Conservation (phyloP, 1,140 invertebrate species). For the Aethina tumida region DNA sequence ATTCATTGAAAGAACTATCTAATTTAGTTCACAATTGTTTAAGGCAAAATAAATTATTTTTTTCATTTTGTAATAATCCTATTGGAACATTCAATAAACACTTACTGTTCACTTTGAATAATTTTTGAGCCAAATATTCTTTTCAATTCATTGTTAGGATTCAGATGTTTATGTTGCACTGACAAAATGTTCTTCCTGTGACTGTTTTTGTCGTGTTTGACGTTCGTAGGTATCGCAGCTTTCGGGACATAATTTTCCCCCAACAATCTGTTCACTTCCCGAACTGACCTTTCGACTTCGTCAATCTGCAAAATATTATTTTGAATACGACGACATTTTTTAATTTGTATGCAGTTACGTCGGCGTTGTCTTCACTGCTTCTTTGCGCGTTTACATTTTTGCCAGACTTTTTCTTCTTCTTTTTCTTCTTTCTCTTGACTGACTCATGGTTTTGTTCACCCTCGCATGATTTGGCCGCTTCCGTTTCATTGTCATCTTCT, state of each 20-base stretch:
- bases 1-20: no score
- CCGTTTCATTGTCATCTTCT: conserved; percentile 58
- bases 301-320: conserved; percentile 40
- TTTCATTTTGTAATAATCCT: no score
- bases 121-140: conserved; percentile 77
- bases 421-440: conserved; percentile 49
- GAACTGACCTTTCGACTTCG: conserved; percentile 62
- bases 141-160: conserved; percentile 74
- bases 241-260: conserved; percentile 42
- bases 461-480: conserved; percentile 41
- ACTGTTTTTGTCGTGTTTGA: conserved; percentile 28
- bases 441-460: conserved; percentile 34
- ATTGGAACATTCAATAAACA: conserved; percentile 10
- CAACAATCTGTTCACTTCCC: conserved; percentile 63
- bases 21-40: not conserved
- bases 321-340: not conserved
- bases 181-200: conserved; percentile 43
- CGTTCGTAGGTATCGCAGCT: conserved; percentile 19
- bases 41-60: conserved; percentile 4
- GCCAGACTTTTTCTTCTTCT: conserved; percentile 50
- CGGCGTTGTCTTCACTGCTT: conserved; percentile 51
- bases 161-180: conserved; percentile 65
- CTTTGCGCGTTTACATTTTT: conserved; percentile 41
- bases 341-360: no score
- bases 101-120: conserved; percentile 56